Evolutionary conservation across 1,140 invertebrate species (phyloP), one percentile per base, ranked within the genome.

Genomic region (Ectropis grisescens): DNA sequence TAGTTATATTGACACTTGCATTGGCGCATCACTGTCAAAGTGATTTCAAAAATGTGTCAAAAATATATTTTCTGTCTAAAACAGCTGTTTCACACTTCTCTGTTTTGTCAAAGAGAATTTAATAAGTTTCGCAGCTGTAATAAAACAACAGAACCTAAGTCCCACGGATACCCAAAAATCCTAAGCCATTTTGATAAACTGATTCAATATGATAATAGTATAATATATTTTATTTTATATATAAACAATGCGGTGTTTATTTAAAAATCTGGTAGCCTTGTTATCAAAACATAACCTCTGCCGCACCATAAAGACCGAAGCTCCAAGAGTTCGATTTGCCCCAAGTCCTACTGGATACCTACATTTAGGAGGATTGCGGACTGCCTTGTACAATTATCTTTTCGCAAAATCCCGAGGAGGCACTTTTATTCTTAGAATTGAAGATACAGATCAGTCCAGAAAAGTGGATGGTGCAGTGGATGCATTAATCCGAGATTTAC

Each of bases 371-470:
- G 95, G 97, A 1, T 80, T 99, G 24, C 82, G 97, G 42, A 99
- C 98, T 11, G 97, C 97, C 2, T 76, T 99, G 0, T 98, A 96
- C 56, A 99, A 99, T 84, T 98, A 92, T 84, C 84, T 99, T 25
- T 98, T 94, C 83, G 92, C 97, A 0, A 89, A 90, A 58, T 89
- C 91, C 38, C 80, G 89, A 28, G 76, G 84, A 43, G 97, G 97
- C 2, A 85, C 82, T 29, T 98, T 98, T 81, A 88, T 99, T 49
- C 79, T 99, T 10, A 84, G 98, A 42, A 96, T 99, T 41, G 98
- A 99, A 84, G 97, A 99, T 68, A 99, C 98, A 0, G 98, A 99
- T 85, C 93, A 94, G 79, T 88, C 84, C 8, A 84, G 96, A 47
- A 67, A 91, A 24, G 87, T 98, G 9, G 84, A 89, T 1, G 91